These are phyloP conservation scores for Centropus bengalensis DNA, from an alignment of 2,113 vertebrate genomes.

Conservation along the genomic window DNA sequence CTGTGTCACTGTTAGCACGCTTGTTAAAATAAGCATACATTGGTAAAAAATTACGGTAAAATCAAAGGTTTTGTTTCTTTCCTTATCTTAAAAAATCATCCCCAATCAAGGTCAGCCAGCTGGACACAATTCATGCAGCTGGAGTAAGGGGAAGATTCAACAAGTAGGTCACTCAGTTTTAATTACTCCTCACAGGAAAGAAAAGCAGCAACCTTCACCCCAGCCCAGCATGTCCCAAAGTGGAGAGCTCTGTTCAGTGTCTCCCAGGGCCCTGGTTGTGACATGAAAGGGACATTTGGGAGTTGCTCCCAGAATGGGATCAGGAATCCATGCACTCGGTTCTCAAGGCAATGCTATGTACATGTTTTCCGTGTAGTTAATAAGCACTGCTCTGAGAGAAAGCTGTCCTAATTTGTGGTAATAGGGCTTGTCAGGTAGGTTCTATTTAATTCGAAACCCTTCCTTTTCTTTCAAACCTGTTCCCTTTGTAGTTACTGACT, in stretches of 20 bases:
- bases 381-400: not conserved
- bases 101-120: not conserved
- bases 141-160: not conserved
- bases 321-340: not conserved
- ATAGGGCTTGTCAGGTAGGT: not conserved
- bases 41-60: not conserved
- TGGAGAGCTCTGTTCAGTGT: not conserved
- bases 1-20: not conserved
- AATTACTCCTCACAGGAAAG: not conserved
- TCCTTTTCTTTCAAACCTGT: not conserved
- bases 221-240: not conserved
- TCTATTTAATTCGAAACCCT: not conserved
- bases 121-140: not conserved
- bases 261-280: not conserved
- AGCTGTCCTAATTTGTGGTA: not conserved
- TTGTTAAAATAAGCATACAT: not conserved
- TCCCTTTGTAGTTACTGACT: not conserved
- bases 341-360: not conserved
- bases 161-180: not conserved
- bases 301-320: not conserved
- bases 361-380: not conserved
- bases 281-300: not conserved
- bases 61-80: not conserved
- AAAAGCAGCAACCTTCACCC: not conserved
- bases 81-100: not conserved